Conservation (phyloP, 2,888 invertebrate genomes). For the Ptilodon capucinus region DNA sequence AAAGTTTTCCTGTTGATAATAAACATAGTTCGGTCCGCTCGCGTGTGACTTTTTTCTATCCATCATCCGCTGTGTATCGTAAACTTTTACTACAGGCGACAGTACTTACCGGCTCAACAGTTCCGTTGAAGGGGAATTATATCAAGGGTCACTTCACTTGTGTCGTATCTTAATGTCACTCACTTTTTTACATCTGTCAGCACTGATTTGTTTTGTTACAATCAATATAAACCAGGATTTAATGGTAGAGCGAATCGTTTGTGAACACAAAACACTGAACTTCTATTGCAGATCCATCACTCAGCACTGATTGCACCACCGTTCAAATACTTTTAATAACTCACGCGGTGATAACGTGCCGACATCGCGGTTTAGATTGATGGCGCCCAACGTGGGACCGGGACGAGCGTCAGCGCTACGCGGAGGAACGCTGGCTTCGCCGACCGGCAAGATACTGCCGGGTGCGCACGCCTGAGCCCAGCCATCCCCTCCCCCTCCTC, state of each 20-base stretch:
- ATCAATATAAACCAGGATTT: slow-evolving; percentile 13
- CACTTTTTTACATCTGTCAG: slow-evolving; percentile 29
- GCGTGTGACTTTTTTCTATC: slow-evolving; percentile 26
- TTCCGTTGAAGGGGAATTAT: slow-evolving; percentile 24
- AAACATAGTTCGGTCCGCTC: slow-evolving; percentile 26
- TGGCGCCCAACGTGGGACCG: slow-evolving; percentile 68
- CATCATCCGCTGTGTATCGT: slow-evolving; percentile 33
- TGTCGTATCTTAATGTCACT: slow-evolving; percentile 28
- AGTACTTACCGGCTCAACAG: slow-evolving; percentile 36
- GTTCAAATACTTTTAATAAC: slow-evolving; percentile 22
- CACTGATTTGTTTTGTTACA: slow-evolving; percentile 36
- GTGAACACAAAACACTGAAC: slow-evolving; percentile 40
- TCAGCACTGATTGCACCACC: slow-evolving; percentile 22
- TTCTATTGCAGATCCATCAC: slow-evolving; percentile 30
- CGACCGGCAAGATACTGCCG: slow-evolving; percentile 66
- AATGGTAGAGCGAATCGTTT: slow-evolving; percentile 18
- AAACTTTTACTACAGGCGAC: slow-evolving; percentile 23
- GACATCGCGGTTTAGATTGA: slow-evolving; percentile 42
- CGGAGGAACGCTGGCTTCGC: slow-evolving; percentile 44
- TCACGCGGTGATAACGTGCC: slow-evolving; percentile 32
- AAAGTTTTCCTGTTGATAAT: slow-evolving; percentile 29
- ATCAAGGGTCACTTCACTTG: slow-evolving; percentile 46
- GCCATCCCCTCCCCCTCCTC: slow-evolving; percentile 58
- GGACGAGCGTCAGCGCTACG: slow-evolving; percentile 27
- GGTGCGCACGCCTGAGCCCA: slow-evolving; percentile 77